Evolutionary conservation across 2,797 vertebrate species (phyloP).

Genomic region (Halcyon smyrnensis): DNA sequence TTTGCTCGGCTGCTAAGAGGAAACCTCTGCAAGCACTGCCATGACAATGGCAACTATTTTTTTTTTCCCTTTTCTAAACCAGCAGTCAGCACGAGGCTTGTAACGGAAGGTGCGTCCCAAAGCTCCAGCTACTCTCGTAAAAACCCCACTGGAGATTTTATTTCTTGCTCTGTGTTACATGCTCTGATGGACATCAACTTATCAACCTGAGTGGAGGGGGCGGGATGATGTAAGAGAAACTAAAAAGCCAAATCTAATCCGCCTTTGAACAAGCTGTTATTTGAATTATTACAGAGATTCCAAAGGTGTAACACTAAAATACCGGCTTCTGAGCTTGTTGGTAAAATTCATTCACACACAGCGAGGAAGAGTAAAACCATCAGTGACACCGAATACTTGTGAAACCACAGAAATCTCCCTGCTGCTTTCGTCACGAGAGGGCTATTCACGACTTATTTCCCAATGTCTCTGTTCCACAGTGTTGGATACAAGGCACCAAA

Average conservation of each 20-base stretch:
- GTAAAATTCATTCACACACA: slow-evolving; percentile 38
- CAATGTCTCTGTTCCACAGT: slow-evolving; percentile 52
- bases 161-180: background rate
- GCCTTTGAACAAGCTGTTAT: slow-evolving; percentile 1
- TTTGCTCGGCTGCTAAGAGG: background rate
- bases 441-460: background rate
- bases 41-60: background rate
- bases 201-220: slow-evolving; percentile 1
- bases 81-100: background rate
- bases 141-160: background rate
- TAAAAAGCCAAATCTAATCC: background rate
- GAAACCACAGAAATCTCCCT: slow-evolving; percentile 35
- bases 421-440: slow-evolving; percentile 27
- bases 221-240: background rate
- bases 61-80: background rate
- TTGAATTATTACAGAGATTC: slow-evolving; percentile 21
- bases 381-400: background rate
- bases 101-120: slow-evolving; percentile 31
- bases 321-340: slow-evolving; percentile 49
- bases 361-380: slow-evolving; percentile 14
- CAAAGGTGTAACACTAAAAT: background rate
- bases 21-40: slow-evolving; percentile 6
- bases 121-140: slow-evolving; percentile 32
- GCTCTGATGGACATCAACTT: background rate
- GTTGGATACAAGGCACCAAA: slow-evolving; percentile 78